Evolutionary conservation across 64 coral and sea anemone genomes (phyloP).

Genomic region (Astreopora myriophthalma): DNA sequence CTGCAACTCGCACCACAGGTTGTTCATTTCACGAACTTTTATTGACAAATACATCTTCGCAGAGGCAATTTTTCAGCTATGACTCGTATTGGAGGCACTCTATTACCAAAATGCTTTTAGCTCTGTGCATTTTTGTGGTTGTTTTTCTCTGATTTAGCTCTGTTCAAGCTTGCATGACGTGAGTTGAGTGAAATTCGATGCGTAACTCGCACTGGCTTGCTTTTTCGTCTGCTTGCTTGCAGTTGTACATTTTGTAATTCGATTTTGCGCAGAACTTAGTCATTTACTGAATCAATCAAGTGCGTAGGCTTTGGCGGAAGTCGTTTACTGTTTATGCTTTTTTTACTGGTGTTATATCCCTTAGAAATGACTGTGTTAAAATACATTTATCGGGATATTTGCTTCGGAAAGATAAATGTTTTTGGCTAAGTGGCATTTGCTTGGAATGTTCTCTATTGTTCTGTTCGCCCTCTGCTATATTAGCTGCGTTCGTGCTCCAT

Average conservation of each 20-base stretch:
- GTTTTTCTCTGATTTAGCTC: neutral
- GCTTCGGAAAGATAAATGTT: neutral
- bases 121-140: neutral
- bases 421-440: neutral
- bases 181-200: conserved; percentile 31
- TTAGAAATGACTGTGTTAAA: neutral
- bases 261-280: neutral
- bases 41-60: neutral
- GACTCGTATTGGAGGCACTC: neutral
- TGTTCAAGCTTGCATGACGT: neutral
- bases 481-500: neutral
- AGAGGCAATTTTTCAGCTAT: neutral
- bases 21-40: neutral
- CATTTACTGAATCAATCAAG: neutral
- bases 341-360: neutral
- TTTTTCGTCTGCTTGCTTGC: neutral
- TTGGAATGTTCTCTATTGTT: conserved; percentile 36
- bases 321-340: neutral
- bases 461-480: neutral
- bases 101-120: neutral
- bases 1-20: neutral
- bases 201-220: neutral
- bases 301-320: neutral
- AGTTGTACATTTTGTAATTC: neutral
- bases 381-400: conserved; percentile 1